Evolutionary conservation across 2,888 invertebrate species (phyloP).

Genomic region (Ormyrus nitidulus): DNA sequence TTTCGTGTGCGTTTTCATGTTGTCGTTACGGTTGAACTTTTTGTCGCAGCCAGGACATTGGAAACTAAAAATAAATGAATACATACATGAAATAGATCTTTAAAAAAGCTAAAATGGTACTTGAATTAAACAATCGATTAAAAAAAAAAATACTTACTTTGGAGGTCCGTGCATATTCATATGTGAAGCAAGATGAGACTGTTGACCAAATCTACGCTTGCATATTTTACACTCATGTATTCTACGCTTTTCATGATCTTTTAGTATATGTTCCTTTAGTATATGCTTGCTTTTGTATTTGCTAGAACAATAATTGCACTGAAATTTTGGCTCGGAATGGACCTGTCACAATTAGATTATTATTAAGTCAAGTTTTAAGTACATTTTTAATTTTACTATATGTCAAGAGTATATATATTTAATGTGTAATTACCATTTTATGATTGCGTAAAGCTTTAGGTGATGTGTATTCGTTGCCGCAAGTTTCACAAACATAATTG

Average conservation of each 20-base stretch:
- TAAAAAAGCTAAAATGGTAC: background rate
- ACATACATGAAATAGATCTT: background rate
- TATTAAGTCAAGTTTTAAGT: background rate
- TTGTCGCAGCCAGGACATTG: conserved; percentile 67
- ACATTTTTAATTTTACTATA: no score
- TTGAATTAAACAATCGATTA: background rate
- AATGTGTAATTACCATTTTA: conserved; percentile 62
- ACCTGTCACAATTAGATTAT: conserved; percentile 58
- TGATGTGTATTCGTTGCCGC: conserved; percentile 64
- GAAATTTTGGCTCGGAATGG: conserved; percentile 65
- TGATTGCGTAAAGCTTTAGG: conserved; percentile 68
- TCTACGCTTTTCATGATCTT: conserved; percentile 67
- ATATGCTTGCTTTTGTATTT: conserved; percentile 69
- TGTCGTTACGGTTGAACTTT: conserved; percentile 69
- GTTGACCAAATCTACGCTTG: conserved; percentile 67
- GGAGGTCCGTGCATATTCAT: conserved; percentile 69
- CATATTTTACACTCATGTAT: conserved; percentile 67
- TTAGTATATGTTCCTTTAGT: conserved; percentile 67
- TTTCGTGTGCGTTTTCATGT: conserved; percentile 70
- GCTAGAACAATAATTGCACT: conserved; percentile 66
- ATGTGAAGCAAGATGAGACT: conserved; percentile 70
- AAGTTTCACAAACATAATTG: conserved; percentile 66
- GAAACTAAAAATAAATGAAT: conserved; percentile 59
- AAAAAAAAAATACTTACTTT: conserved; percentile 58
- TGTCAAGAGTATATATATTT: background rate